phyloP scores from a whole-genome alignment of 23 tunicate species.

The Aplidium turbinatum region DNA sequence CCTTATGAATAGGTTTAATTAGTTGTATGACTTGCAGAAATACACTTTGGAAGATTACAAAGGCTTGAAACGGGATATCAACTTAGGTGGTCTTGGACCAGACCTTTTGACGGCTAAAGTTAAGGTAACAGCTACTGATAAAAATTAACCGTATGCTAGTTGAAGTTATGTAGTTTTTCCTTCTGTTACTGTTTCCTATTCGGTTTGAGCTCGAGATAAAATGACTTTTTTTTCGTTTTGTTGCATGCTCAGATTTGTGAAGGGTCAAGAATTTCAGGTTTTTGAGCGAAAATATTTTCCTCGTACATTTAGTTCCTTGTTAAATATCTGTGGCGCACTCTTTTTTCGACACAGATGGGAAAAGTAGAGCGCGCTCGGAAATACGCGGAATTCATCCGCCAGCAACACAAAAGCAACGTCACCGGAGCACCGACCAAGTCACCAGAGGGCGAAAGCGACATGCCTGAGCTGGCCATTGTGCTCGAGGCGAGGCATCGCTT shows the following conservation, averaged over 20 bases:
- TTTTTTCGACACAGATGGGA: conserved; percentile 76
- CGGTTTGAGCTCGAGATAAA: too few relatives aligned
- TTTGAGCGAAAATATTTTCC: too few relatives aligned
- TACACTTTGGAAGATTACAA: conserved; percentile 84
- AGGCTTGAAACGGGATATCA: conserved; percentile 70
- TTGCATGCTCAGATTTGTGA: too few relatives aligned
- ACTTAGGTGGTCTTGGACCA: conserved; percentile 91
- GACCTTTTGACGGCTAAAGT: conserved; percentile 58
- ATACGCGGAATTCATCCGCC: conserved; percentile 78
- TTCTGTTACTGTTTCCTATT: too few relatives aligned
- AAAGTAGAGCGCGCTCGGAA: conserved; percentile 58
- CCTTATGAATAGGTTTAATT: too few relatives aligned
- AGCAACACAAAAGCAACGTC: conserved; percentile 57
- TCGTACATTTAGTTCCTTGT: too few relatives aligned
- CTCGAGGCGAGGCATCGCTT: conserved; percentile 17
- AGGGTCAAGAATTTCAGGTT: too few relatives aligned
- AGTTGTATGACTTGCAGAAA: conserved; percentile 21
- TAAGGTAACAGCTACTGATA: too few relatives aligned
- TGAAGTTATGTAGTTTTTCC: too few relatives aligned
- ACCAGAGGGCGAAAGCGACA: neutral
- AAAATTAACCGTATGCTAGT: too few relatives aligned
- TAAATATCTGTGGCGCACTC: too few relatives aligned
- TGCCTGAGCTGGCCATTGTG: neutral
- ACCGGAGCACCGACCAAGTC: conserved; percentile 2
- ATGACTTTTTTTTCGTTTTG: too few relatives aligned